Evolutionary conservation across 2,797 vertebrate species (phyloP).

Genomic region (Hypotaenidia okinawae): DNA sequence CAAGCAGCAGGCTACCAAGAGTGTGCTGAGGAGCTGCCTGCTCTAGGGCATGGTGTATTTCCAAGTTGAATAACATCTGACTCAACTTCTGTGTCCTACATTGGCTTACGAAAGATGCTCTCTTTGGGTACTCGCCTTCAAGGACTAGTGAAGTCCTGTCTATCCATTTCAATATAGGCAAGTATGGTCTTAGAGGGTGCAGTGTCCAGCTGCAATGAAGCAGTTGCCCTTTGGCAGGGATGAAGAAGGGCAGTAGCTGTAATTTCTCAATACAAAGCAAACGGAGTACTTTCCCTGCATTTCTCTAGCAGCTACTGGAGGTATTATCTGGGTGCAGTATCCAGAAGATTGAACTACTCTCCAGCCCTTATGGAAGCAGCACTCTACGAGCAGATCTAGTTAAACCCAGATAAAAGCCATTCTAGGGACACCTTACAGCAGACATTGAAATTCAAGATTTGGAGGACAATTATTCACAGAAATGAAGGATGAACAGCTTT

Average conservation of each 20-base stretch:
- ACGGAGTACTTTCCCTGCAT: background rate
- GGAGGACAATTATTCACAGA: background rate
- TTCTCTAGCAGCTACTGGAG: background rate
- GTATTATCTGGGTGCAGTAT: background rate
- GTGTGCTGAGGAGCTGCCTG: background rate
- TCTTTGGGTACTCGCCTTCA: background rate
- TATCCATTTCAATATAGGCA: fast-evolving
- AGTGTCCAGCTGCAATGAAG: background rate
- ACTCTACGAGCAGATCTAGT: background rate
- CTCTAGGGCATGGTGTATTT: background rate
- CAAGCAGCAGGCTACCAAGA: background rate
- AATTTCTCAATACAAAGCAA: background rate
- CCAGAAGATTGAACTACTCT: background rate
- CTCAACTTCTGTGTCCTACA: background rate
- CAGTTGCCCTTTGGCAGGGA: background rate
- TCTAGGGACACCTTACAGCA: background rate
- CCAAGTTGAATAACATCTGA: background rate
- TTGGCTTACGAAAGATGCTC: background rate
- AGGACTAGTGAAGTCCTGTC: background rate
- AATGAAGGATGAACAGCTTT: background rate
- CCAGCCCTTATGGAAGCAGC: background rate
- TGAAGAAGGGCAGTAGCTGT: background rate
- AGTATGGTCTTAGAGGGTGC: fast-evolving
- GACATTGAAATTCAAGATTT: background rate
- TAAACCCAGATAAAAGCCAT: background rate